Evolutionary conservation across 2,113 vertebrate species (phyloP), one percentile per base, ranked within the genome.

Genomic region (Gallinago jamesoni): DNA sequence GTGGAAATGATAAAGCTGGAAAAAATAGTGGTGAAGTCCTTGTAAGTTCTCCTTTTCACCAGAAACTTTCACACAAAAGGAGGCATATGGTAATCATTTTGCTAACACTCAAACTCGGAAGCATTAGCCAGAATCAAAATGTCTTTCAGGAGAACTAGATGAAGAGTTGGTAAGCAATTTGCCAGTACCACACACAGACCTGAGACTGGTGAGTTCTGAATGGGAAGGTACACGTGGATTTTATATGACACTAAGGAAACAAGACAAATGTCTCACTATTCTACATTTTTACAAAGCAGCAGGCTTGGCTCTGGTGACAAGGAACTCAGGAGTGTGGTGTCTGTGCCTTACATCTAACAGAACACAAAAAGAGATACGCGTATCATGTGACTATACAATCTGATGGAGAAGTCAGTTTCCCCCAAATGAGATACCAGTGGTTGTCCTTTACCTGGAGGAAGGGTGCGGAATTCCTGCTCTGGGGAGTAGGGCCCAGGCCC

Each of bases 381-480:
- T 52, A 41, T 53, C 24, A 15, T 1, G 8, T 45, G 47, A 63
- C 57, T 24, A 47, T 10, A n/a, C 18, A 43, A 19, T 15, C 50
- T n/a, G 35, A 47, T 11, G 13, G 35, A 35, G 50, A 84, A 41
- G 27, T 2, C 21, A 64, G 33, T 17, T 56, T 27, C 39, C 77
- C 52, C n/a, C 15, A 33, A 14, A 23, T 9, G 53, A 70, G 14
- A 48, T 21, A 45, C 11, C 25, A 73, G 45, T 13, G 37, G 31
- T 39, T 83, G 31, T 55, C 47, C 50, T 43, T 85, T 94, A 98
- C 98, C 97, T 97, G 97, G 97, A 0, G 98, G 97, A 74, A 97
- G 97, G 22, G 98, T 98, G 75, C 98, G 98, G 69, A 98, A 98
- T 39, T 98, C 98, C 43, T 98, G 98, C 75, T 98, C 98, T 0